Evolutionary conservation across 2,113 vertebrate genomes (phyloP), one percentile per base, ranked within the genome.

Genomic region (Dipodomys spectabilis): DNA sequence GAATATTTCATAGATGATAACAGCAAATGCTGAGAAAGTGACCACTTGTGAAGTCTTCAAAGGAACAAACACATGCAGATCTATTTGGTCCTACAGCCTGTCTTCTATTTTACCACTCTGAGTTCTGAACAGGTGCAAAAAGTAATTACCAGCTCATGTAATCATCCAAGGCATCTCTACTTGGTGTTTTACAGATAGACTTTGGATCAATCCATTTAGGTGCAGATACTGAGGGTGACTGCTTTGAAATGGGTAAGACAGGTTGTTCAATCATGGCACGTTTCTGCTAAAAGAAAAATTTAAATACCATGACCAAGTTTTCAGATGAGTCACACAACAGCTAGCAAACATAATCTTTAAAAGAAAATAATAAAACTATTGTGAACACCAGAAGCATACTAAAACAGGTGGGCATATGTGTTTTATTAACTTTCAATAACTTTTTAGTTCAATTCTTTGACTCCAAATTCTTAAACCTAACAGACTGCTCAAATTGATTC

Each of bases 141-240:
- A 75, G 15, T 39, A 78, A 25, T 98, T 98, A 98, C 98, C 98
- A 98, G 94, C 89, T 97, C 99, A 99, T 98, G 93, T 98, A 98
- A 57, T 98, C 97, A 86, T 73, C 91, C 39, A 95, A 86, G 1
- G 96, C 89, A 92, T 95, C 98, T 96, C 94, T 97, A 95, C 98
- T 98, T 16, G 99, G 99, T 1, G 99, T 99, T 96, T 98, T 97
- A 93, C 96, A 99, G 88, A 98, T 10, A 6, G 95, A 77, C 11
- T 94, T 97, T 49, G 94, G 97, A 78, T 96, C 96, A 65, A 28
- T 93, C 89, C 82, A 97, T 86, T 96, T 98, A 27, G 68, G 69
- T 92, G 81, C 13, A 88, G 74, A 92, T 89, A 96, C 97, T 93
- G 97, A 98, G 0, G 98, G 97, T 7, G 98, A 98, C 10, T 97